phyloP scores from a whole-genome alignment of 2,113 vertebrate genomes.

The Oreochromis spilurus region DNA sequence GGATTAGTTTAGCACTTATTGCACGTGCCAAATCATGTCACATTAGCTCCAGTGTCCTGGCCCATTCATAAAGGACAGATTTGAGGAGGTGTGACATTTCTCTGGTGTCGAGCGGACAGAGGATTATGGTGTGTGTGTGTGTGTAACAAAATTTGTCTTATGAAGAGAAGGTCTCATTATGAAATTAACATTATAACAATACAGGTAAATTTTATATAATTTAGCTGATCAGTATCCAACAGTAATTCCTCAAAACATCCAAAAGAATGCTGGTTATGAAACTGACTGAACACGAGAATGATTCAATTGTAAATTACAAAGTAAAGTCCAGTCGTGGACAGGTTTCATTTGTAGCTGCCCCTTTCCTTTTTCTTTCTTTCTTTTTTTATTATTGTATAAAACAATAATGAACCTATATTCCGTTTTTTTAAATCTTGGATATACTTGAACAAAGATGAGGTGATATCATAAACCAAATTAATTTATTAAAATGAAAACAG shows the following conservation, averaged over 20 bases:
- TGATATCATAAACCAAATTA: not conserved
- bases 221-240: not conserved
- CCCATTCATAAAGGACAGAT: conserved; percentile 63
- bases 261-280: not conserved
- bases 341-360: not conserved
- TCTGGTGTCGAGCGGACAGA: conserved; percentile 14
- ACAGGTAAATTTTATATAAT: not conserved
- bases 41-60: conserved; percentile 68
- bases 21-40: conserved; percentile 75
- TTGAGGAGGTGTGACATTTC: conserved; percentile 66
- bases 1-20: conserved; percentile 76
- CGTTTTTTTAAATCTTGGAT: not conserved
- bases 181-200: conserved; percentile 16
- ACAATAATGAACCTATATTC: not conserved
- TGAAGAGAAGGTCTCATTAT: conserved; percentile 11
- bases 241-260: conserved; percentile 18
- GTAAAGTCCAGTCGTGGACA: not conserved
- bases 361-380: not conserved
- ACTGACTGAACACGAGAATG: conserved; percentile 2
- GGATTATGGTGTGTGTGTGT: not conserved
- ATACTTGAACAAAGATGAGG: not conserved
- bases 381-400: not conserved
- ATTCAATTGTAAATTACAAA: conserved; percentile 21
- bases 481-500: not conserved
- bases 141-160: conserved; percentile 28